These are phyloP conservation scores for Eledona agricola DNA, from an alignment of 2,888 invertebrate genomes.

Conservation along the genomic window DNA sequence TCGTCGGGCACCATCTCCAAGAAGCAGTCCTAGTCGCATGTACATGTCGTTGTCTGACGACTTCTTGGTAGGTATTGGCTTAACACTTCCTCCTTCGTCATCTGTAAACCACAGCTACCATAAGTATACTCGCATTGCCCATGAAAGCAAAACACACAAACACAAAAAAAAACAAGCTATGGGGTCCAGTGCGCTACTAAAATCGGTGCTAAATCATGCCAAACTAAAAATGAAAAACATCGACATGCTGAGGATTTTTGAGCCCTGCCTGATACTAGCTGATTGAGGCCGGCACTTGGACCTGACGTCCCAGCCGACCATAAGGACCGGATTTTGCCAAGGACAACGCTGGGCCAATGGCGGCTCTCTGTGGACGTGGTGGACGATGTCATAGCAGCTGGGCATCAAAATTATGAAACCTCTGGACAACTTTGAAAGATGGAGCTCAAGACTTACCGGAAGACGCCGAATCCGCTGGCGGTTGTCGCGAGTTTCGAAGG, in stretches of 20 bases:
- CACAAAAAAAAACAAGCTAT: constrained; percentile 4
- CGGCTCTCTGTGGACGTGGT: constrained; percentile 65
- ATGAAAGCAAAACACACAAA: constrained; percentile 13
- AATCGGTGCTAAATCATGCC: constrained; percentile 34
- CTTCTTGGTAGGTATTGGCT: constrained; percentile 66
- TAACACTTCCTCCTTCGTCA: constrained; percentile 77
- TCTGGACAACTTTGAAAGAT: constrained; percentile 6
- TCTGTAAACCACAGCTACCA: constrained; percentile 62
- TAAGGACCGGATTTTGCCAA: constrained; percentile 88
- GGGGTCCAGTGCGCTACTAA: constrained; percentile 14
- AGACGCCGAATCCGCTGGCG: constrained; percentile 71
- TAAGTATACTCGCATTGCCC: neutral
- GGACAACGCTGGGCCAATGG: constrained; percentile 79
- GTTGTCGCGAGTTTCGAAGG: constrained; percentile 62
- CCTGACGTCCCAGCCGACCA: constrained; percentile 83
- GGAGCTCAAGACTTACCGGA: constrained; percentile 75
- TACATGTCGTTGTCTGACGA: constrained; percentile 81
- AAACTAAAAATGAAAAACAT: constrained; percentile 29
- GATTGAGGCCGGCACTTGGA: constrained; percentile 81
- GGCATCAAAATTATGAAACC: constrained; percentile 2
- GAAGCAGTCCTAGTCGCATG: constrained; percentile 81
- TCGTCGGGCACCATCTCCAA: constrained; percentile 74
- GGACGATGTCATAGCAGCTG: constrained; percentile 61
- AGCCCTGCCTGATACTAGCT: constrained; percentile 78
- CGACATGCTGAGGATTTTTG: constrained; percentile 31